A percentile compares a stretch with the other conserved stretches of the same genome.
Conservation (phyloP, 2,113 vertebrate species). For the Theristicus caerulescens region DNA sequence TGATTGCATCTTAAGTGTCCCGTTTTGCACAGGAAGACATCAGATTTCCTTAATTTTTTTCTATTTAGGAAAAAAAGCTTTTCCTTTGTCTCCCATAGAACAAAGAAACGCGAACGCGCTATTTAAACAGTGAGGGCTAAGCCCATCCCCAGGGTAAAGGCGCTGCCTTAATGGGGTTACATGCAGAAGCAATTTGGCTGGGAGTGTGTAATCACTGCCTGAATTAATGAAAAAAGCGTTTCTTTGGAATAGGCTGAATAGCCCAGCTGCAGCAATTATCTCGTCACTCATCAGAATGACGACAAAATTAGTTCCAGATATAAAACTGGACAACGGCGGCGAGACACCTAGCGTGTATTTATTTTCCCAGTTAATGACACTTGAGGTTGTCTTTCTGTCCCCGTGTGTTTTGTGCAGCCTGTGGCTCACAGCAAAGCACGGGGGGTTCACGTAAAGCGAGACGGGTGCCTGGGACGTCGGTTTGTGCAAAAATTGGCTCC, state of each 20-base stretch:
- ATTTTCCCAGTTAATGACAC: neutral
- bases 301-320: conserved; percentile 58
- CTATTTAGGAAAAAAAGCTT: neutral
- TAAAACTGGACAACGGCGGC: neutral
- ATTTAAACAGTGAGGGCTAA: neutral
- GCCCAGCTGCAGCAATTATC: conserved; percentile 64
- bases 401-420: neutral
- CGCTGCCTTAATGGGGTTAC: neutral
- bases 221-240: conserved; percentile 25
- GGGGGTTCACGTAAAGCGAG: accelerated
- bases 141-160: neutral
- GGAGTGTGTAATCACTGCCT: conserved; percentile 2
- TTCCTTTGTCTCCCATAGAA: conserved; percentile 38
- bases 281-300: conserved; percentile 24
- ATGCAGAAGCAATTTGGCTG: conserved; percentile 17
- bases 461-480: accelerated
- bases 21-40: neutral
- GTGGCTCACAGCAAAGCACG: neutral
- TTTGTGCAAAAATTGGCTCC: neutral
- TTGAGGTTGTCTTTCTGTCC: neutral
- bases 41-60: neutral
- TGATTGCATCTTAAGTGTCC: neutral
- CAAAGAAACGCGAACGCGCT: neutral
- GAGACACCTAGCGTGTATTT: neutral
- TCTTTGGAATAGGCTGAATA: conserved; percentile 25